A percentile compares a stretch with the other conserved stretches of the same genome.
These are phyloP conservation scores for Drosophila putrida DNA, from an alignment of 2,888 invertebrate genomes.

Conservation along the genomic window DNA sequence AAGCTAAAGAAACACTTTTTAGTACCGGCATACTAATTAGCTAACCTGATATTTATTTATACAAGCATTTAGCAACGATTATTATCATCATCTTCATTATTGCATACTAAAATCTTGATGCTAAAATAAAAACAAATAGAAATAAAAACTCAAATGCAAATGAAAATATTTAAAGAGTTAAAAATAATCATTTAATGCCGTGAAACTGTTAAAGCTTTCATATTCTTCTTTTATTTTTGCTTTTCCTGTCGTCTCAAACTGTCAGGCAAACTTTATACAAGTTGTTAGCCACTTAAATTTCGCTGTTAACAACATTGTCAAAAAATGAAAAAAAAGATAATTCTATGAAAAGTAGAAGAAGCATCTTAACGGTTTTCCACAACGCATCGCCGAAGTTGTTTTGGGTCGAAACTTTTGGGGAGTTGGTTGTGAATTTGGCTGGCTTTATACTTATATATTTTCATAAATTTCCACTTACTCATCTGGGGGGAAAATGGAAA, in stretches of 20 bases:
- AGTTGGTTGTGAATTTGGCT: conserved; percentile 56
- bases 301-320: conserved; percentile 72
- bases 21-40: conserved; percentile 11
- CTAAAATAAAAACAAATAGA: conserved; percentile 46
- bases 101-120: conserved; percentile 13
- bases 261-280: conserved; percentile 68
- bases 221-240: conserved; percentile 16
- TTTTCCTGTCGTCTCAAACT: conserved; percentile 47
- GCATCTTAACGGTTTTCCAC: conserved; percentile 37
- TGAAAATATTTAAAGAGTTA: conserved; percentile 30
- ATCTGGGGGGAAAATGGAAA: conserved; percentile 31
- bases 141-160: conserved; percentile 1
- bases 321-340: conserved; percentile 3
- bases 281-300: conserved; percentile 79
- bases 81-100: conserved; percentile 4
- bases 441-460: conserved; percentile 60
- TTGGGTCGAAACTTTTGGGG: conserved; percentile 46
- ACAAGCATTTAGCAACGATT: conserved; percentile 21
- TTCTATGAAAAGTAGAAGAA: conserved; percentile 15
- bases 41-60: conserved; percentile 35
- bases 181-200: conserved; percentile 49
- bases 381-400: conserved; percentile 38
- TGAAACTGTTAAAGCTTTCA: conserved; percentile 63
- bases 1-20: background rate
- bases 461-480: conserved; percentile 80